These are phyloP conservation scores for Noctua fimbriata DNA, from an alignment of 2,888 invertebrate genomes.

Conservation along the genomic window DNA sequence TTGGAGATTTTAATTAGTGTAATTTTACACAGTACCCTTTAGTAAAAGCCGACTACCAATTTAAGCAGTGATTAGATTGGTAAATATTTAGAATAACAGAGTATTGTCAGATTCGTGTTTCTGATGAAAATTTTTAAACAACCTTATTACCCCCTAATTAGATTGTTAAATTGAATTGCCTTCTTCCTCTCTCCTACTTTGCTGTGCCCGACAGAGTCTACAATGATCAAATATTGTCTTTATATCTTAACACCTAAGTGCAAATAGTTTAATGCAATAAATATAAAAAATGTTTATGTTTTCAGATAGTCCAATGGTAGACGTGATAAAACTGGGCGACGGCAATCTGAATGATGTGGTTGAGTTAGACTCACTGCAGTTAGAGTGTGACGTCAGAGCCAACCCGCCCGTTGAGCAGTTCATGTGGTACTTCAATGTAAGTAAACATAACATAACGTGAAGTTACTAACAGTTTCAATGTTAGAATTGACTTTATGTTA, in stretches of 20 bases:
- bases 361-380: constrained; percentile 83
- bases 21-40: constrained; percentile 7
- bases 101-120: neutral
- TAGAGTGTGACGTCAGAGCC: constrained; percentile 85
- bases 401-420: constrained; percentile 85
- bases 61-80: constrained; percentile 14
- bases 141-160: too few relatives aligned
- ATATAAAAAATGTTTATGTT: constrained; percentile 33
- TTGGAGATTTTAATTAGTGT: constrained; percentile 31
- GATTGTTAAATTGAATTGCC: neutral
- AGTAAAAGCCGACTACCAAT: constrained; percentile 14
- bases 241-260: neutral
- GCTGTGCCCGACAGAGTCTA: neutral
- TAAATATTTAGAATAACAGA: constrained; percentile 2
- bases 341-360: constrained; percentile 81
- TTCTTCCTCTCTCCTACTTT: neutral
- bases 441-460: constrained; percentile 60
- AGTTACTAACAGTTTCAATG: neutral
- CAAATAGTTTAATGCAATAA: neutral
- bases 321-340: constrained; percentile 80
- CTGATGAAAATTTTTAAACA: neutral
- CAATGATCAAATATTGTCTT: neutral
- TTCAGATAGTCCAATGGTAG: constrained; percentile 88
- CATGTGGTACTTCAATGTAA: constrained; percentile 87
- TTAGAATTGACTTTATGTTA: neutral